Base-by-base conservation (phyloP, 2,797 vertebrate genomes). In the Sebastes flavidus region DNA sequence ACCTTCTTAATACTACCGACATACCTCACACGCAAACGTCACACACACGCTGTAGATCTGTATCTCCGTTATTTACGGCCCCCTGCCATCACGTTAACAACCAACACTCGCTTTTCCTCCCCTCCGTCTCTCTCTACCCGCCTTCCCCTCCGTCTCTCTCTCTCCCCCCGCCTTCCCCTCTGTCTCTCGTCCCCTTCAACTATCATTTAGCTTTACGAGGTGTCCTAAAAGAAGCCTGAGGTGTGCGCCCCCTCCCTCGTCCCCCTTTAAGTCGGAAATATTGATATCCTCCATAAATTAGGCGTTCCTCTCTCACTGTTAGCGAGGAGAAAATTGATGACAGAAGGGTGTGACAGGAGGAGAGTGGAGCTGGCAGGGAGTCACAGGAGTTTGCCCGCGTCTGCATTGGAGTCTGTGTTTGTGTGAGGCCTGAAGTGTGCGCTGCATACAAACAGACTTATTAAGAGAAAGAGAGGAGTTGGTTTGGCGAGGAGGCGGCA, bases 131-230 rank as follows among this genome's bases (percentile, higher is more conserved):
- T 36, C 36, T 36, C 36, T 36, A 5, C 34, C 34, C 34, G 12
- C 34, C 34, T 36, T 36, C 34, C 34, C 11, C 34, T 36, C 36
- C 12, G 36, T 6, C n/a, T 76, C 78, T 60, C 52, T 36, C 27
- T 52, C 10, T 29, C 3, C 52, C 59, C n/a, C 25, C 49, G 6
- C 46, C 81, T 60, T 70, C 32, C 72, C 68, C 65, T 75, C 73
- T 16, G 56, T 83, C 89, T 87, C 82, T 81, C 88, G 46, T 89
- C 92, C 90, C 89, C 91, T 96, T 97, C 96, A 96, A 96, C 97
- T 96, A 96, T 96, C 96, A 97, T 98, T 97, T 97, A 96, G 96
- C 96, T 98, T 99, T 98, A 98, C 94, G 97, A 98, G 96, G 96
- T 95, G 94, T 96, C 97, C 96, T 98, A 96, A 97, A 97, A 96